Conservation (phyloP, 2,797 vertebrate species). For the Vipera ursinii region DNA sequence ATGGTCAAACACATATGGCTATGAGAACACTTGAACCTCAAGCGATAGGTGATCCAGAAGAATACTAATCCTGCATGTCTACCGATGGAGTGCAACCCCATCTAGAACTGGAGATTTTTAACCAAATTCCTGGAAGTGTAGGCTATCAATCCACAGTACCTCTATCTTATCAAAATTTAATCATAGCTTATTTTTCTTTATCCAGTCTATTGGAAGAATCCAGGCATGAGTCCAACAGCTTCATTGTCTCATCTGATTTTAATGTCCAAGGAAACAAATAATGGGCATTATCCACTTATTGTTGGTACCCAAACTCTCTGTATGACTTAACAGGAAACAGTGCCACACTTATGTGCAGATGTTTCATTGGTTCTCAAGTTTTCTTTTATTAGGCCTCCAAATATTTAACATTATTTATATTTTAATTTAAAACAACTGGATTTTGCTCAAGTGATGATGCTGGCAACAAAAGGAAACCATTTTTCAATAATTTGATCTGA, state of each 20-base stretch:
- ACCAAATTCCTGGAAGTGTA: neutral
- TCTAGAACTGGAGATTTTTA: neutral
- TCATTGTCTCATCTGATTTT: neutral
- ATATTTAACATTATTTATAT: neutral
- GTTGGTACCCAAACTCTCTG: neutral
- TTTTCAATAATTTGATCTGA: neutral
- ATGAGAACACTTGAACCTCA: neutral
- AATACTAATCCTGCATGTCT: neutral
- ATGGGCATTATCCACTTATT: neutral
- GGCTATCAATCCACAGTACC: neutral
- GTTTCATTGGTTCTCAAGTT: neutral
- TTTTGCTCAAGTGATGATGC: neutral
- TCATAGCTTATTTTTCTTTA: neutral
- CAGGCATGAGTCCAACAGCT: neutral
- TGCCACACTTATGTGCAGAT: too few relatives aligned
- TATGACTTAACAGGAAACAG: too few relatives aligned
- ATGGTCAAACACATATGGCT: neutral
- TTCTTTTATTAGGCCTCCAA: neutral
- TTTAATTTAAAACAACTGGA: neutral
- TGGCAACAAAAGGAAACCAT: neutral
- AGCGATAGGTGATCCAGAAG: neutral
- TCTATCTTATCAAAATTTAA: neutral
- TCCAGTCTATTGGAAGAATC: neutral
- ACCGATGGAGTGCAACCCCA: neutral
- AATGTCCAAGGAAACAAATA: neutral